Percentiles rank a stretch among this genome's conserved stretches.
Evolutionary conservation across 2,888 invertebrate genomes (phyloP).

Genomic region (Taphrorychus bicolor): DNA sequence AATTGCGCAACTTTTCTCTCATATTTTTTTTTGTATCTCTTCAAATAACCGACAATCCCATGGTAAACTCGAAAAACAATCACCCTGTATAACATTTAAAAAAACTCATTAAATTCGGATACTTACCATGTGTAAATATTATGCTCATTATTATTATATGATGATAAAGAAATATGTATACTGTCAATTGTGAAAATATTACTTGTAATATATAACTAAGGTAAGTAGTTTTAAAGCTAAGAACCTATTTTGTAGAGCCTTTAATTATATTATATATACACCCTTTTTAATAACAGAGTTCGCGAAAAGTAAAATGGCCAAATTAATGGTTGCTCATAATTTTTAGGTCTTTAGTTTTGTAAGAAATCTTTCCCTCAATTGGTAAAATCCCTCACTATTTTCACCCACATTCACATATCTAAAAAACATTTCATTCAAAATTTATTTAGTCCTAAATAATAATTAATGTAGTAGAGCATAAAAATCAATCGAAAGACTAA

Average conservation of each 20-base stretch:
- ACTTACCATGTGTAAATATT: too few relatives aligned
- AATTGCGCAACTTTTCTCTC: too few relatives aligned
- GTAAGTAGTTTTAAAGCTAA: constrained; percentile 20
- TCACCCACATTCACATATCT: neutral
- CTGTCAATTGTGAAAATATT: constrained; percentile 32
- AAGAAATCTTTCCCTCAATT: neutral
- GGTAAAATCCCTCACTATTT: neutral
- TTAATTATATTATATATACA: constrained; percentile 35
- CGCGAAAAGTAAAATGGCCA: neutral
- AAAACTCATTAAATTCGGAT: constrained; percentile 7
- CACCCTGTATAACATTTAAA: too few relatives aligned
- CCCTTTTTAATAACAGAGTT: constrained; percentile 7
- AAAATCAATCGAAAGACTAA: neutral
- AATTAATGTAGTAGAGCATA: neutral
- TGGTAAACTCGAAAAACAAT: neutral
- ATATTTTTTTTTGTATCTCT: neutral
- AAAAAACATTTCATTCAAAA: neutral
- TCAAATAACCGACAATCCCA: neutral
- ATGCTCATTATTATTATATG: constrained; percentile 30
- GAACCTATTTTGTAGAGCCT: constrained; percentile 35
- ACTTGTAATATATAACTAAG: constrained; percentile 63
- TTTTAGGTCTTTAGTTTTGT: neutral
- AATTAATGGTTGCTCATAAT: neutral
- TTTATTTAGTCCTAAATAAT: neutral
- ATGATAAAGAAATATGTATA: constrained; percentile 8